These are phyloP conservation scores for Seriola dumerili DNA, from an alignment of 2,113 vertebrate species.

Conservation along the genomic window DNA sequence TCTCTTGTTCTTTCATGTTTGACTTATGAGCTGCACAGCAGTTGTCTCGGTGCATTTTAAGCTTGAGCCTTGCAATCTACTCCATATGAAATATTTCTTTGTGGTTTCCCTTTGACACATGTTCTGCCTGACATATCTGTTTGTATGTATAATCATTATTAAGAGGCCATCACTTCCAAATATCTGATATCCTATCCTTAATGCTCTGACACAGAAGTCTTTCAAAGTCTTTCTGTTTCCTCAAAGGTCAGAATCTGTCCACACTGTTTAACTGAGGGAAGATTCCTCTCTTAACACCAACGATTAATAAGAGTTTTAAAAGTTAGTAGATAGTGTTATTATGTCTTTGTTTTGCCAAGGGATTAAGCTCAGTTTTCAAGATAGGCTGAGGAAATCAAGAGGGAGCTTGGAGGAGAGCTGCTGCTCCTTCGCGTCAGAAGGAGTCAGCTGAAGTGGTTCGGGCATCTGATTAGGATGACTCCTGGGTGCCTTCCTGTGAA, in stretches of 20 bases:
- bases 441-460: too few species aligned
- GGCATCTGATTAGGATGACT: too few species aligned
- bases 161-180: neutral
- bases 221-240: neutral
- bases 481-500: too few species aligned
- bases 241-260: neutral
- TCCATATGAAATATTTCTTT: neutral
- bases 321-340: neutral
- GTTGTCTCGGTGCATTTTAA: neutral
- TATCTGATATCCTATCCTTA: neutral
- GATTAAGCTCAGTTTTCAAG: too few species aligned
- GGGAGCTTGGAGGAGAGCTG: too few species aligned
- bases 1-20: slow-evolving; percentile 3
- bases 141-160: neutral
- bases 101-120: neutral
- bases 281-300: neutral
- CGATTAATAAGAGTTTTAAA: neutral
- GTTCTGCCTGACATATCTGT: neutral
- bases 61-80: neutral
- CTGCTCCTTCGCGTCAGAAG: too few species aligned
- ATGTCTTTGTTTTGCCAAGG: neutral
- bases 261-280: neutral
- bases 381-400: too few species aligned
- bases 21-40: neutral
- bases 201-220: neutral